phyloP scores from a whole-genome alignment of 2,797 vertebrate genomes.

The Spea hammondii region DNA sequence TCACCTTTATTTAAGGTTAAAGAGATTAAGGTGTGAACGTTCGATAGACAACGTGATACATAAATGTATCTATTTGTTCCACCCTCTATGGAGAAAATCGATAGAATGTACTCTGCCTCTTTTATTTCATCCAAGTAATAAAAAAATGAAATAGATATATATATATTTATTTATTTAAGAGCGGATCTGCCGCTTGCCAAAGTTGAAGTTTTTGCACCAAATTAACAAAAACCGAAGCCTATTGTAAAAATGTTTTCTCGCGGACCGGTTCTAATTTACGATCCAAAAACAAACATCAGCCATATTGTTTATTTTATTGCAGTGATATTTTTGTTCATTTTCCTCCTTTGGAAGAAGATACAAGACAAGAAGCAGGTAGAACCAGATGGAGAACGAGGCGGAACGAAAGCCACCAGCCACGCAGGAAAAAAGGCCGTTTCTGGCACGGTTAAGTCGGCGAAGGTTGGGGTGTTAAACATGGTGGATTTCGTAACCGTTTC shows the following conservation, averaged over 20 bases:
- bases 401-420: neutral
- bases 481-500: neutral
- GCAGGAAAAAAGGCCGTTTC: neutral
- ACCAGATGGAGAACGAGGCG: slow-evolving; percentile 13
- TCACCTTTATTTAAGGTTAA: too few species aligned
- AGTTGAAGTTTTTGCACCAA: neutral
- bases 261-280: neutral
- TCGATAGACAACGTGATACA: too few species aligned
- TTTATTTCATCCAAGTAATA: too few species aligned
- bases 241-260: neutral
- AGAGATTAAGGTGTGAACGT: too few species aligned
- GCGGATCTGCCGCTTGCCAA: neutral
- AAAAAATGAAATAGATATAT: too few species aligned
- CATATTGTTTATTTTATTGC: slow-evolving; percentile 48
- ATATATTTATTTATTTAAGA: neutral
- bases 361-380: slow-evolving; percentile 57
- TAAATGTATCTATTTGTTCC: too few species aligned
- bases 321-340: slow-evolving; percentile 62
- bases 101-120: too few species aligned
- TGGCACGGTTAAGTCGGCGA: neutral
- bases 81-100: too few species aligned
- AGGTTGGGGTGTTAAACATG: neutral
- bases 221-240: neutral
- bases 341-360: slow-evolving; percentile 61
- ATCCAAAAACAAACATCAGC: slow-evolving; percentile 28